Base-by-base conservation (phyloP, 2,888 invertebrate species). In the Charanyca ferruginea region DNA sequence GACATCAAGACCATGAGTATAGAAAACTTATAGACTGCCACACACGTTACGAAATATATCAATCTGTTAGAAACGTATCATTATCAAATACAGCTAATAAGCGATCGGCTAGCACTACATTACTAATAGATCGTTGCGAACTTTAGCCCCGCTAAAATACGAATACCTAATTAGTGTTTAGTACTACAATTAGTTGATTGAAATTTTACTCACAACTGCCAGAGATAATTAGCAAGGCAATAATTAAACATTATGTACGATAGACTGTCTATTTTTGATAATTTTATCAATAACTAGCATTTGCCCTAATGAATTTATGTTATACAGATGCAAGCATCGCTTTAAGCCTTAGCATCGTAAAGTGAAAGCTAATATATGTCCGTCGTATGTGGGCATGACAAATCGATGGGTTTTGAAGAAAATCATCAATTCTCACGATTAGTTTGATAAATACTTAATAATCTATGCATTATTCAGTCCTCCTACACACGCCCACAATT, bases 381-480 rank as follows among this genome's bases (percentile, higher is more conserved):
- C 28, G 8, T 23, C 51, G 25, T 38, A 35, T 55, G 68, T 68
- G 72, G 67, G 77, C 66, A 77, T 66, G 52, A 80, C 61, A 76
- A 74, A 80, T 80, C 66, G 66, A 58, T 38, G 58, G 35, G 38
- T 53, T 65, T 57, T 64, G 22, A 66, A 67, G 62, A 73, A 80
- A 77, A 73, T 76, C 68, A 78, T 78, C 66, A 78, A 78, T 78
- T 78, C 80, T 65, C 73, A 77, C 77, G 73, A 78, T 78, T 61
- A 77, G n/a, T 76, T 76, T 62, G 62, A 77, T 71, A 77, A 77
- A 79, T 73, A 80, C 77, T 77, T 66, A 68, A 80, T 77, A 80
- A 72, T 66, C 48, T 72, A 68, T 72, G 60, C 54, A 80, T 74
- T 66, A 77, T 66, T 66, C 80, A 68, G 54, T 32, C 59, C 77